Evolutionary conservation across 2,888 invertebrate species (phyloP).

Genomic region (Acronicta leporina): DNA sequence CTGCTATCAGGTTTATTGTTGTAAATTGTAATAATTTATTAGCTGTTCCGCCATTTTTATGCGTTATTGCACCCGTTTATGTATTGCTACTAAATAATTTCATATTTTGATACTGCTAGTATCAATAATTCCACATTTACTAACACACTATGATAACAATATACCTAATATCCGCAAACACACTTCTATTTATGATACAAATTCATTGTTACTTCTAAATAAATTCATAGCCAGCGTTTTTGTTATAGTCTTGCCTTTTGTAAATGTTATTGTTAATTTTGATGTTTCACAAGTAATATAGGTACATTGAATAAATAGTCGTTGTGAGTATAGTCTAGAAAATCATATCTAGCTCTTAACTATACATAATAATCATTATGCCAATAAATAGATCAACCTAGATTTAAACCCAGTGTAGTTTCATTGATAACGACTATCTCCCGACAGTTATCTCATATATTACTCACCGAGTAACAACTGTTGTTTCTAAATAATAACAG

Average conservation of each 20-base stretch:
- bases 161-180: constrained; percentile 16
- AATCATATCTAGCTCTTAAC: background rate
- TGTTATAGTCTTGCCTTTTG: no score
- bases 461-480: constrained; percentile 29
- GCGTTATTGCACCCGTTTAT: constrained; percentile 59
- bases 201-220: background rate
- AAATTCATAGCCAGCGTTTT: no score
- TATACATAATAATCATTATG: background rate
- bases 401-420: constrained; percentile 1
- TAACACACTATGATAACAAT: constrained; percentile 10
- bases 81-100: constrained; percentile 42
- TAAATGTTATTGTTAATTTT: background rate
- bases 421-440: constrained; percentile 28
- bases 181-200: constrained; percentile 6
- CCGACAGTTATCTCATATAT: constrained; percentile 32
- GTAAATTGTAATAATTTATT: constrained; percentile 59
- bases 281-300: background rate
- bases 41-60: constrained; percentile 62
- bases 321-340: background rate
- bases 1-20: constrained; percentile 55
- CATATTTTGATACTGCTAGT: constrained; percentile 19
- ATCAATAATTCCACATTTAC: constrained; percentile 25
- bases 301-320: no score
- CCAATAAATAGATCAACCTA: background rate
- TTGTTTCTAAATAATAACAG: constrained; percentile 35